Evolutionary conservation across 2,888 invertebrate species (phyloP).

Genomic region (Oxycera nigricornis): DNA sequence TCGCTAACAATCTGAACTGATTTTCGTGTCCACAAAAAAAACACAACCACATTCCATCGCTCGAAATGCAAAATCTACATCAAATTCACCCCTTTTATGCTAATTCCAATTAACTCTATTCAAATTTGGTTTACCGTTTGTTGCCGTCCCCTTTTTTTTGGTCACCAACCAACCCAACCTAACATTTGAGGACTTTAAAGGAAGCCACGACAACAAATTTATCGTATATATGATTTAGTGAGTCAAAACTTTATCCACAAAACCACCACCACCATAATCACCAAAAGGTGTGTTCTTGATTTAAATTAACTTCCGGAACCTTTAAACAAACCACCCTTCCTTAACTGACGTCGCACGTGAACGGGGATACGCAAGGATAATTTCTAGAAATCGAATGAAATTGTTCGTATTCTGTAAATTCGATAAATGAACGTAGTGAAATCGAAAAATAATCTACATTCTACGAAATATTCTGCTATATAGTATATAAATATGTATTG

Average conservation of each 20-base stretch:
- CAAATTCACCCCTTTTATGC: background rate
- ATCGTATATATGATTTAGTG: constrained; percentile 1
- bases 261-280: too few relatives aligned
- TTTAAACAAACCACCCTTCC: background rate
- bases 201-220: too few relatives aligned
- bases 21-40: background rate
- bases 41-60: background rate
- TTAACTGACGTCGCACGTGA: background rate
- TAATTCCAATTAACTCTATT: constrained; percentile 24
- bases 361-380: background rate
- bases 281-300: constrained; percentile 2
- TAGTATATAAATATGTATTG: background rate
- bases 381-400: background rate
- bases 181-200: too few relatives aligned
- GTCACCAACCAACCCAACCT: background rate
- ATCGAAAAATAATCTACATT: background rate
- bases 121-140: background rate
- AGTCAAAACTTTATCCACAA: constrained; percentile 1
- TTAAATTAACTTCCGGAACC: constrained; percentile 13
- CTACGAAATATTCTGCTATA: background rate
- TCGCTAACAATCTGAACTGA: too few relatives aligned
- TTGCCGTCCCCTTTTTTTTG: background rate
- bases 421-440: background rate
- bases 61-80: background rate
- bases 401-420: background rate